These are phyloP conservation scores for Rhopilema esculentum DNA, from an alignment of 30 jellyfish, hydroid and myxozoan genomes.

Conservation along the genomic window DNA sequence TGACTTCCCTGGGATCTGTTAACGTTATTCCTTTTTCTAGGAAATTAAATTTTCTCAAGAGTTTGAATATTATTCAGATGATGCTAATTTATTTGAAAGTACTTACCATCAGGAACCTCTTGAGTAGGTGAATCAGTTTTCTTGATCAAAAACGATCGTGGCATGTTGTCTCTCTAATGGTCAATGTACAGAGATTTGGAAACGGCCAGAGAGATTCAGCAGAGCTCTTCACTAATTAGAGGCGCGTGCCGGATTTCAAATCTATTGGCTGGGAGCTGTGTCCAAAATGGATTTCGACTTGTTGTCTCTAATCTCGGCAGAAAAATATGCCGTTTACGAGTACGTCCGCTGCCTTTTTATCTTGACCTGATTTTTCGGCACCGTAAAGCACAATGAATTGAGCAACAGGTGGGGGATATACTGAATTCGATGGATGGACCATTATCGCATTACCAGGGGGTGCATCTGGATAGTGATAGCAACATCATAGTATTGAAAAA, in stretches of 20 bases:
- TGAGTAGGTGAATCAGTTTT: constrained; percentile 55
- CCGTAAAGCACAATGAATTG: constrained; percentile 84
- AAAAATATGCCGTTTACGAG: constrained; percentile 84
- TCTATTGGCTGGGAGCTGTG: background rate
- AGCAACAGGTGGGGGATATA: constrained; percentile 75
- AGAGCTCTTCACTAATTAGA: background rate
- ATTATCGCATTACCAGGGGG: constrained; percentile 35
- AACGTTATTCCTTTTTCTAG: no score
- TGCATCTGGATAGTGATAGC: background rate
- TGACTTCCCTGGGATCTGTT: no score
- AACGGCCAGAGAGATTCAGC: background rate
- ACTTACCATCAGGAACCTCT: constrained; percentile 62
- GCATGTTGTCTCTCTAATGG: constrained; percentile 55
- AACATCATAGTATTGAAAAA: background rate
- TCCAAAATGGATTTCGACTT: background rate
- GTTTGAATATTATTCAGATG: no score
- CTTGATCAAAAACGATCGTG: constrained; percentile 88
- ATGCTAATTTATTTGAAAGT: no score
- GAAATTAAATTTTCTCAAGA: no score
- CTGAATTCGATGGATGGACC: constrained; percentile 66
- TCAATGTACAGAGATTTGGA: background rate
- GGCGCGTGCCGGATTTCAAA: background rate
- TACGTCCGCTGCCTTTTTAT: constrained; percentile 73
- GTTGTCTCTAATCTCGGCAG: background rate
- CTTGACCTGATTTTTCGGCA: constrained; percentile 89